Evolutionary conservation across 2,797 vertebrate species (phyloP).

Genomic region (Diplodus puntazzo): DNA sequence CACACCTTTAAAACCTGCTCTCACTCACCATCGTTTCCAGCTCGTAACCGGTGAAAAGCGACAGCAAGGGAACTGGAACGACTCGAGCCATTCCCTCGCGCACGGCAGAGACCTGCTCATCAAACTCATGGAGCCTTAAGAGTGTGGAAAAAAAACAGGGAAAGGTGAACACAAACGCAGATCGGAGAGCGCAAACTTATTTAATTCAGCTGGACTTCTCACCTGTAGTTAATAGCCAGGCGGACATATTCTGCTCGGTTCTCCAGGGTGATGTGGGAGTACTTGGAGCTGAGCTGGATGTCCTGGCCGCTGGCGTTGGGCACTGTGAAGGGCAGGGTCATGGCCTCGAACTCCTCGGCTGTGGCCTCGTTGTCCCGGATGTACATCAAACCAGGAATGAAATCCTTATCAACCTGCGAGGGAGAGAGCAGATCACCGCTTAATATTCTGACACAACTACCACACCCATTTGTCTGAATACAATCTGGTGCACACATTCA

Average conservation of each 20-base stretch:
- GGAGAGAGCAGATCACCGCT: background rate
- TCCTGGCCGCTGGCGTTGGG: constrained; percentile 98
- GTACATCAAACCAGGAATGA: constrained; percentile 99
- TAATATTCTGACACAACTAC: background rate
- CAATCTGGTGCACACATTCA: background rate
- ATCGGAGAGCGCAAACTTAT: background rate
- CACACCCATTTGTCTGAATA: background rate
- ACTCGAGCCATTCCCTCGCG: constrained; percentile 98
- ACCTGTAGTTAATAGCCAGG: constrained; percentile 98
- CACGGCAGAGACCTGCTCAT: constrained; percentile 97
- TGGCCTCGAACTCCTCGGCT: constrained; percentile 97
- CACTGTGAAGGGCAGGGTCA: constrained; percentile 97
- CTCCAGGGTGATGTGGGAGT: constrained; percentile 95
- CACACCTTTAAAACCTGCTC: background rate
- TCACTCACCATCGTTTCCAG: constrained; percentile 95
- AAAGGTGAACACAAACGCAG: background rate
- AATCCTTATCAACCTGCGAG: constrained; percentile 98
- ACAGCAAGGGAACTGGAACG: constrained; percentile 96
- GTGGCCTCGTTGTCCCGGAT: constrained; percentile 98
- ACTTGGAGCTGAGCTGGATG: constrained; percentile 96
- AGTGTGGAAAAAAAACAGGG: background rate
- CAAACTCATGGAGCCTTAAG: constrained; percentile 96
- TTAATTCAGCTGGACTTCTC: constrained; percentile 17
- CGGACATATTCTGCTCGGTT: constrained; percentile 96
- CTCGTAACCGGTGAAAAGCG: constrained; percentile 97